A percentile compares a stretch with the other conserved stretches of the same genome.
Conservation (phyloP, 2,113 vertebrate genomes). For the Sander vitreus region DNA sequence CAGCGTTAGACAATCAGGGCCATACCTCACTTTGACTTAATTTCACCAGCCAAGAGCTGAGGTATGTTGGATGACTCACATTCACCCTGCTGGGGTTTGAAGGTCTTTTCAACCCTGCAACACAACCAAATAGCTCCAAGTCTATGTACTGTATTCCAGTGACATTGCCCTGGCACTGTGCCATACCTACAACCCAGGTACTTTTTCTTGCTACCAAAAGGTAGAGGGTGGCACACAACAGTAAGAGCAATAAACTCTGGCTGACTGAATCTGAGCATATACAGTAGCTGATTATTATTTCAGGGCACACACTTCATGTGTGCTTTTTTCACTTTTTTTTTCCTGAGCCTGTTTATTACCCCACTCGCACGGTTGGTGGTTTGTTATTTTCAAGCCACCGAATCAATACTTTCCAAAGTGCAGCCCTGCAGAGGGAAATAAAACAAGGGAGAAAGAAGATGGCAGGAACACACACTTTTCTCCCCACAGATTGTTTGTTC, state of each 20-base stretch:
- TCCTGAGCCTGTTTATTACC: constrained; percentile 67
- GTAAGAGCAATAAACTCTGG: constrained; percentile 41
- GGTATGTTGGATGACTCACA: constrained; percentile 51
- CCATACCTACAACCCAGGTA: constrained; percentile 37
- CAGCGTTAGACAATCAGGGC: not conserved
- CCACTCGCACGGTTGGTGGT: constrained; percentile 51
- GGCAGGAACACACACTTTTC: constrained; percentile 59
- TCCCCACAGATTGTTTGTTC: constrained; percentile 73
- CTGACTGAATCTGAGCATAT: constrained; percentile 66
- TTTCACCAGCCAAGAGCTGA: constrained; percentile 21
- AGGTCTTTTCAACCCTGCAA: constrained; percentile 40
- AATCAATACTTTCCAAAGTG: constrained; percentile 78
- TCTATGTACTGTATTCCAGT: constrained; percentile 31
- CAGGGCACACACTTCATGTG: constrained; percentile 40
- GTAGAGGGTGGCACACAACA: constrained; percentile 21
- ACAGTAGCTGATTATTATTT: constrained; percentile 70
- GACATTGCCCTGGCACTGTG: constrained; percentile 37
- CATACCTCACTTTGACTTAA: constrained; percentile 17
- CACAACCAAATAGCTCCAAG: constrained; percentile 31
- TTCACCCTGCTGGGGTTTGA: constrained; percentile 42
- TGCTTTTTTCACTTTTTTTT: constrained; percentile 53
- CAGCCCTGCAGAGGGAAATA: constrained; percentile 67
- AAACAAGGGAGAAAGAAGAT: constrained; percentile 61
- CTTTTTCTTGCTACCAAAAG: constrained; percentile 35
- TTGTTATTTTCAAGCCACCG: constrained; percentile 77